Conservation (phyloP, 1,140 invertebrate genomes). For the Drosophila yakuba region DNA sequence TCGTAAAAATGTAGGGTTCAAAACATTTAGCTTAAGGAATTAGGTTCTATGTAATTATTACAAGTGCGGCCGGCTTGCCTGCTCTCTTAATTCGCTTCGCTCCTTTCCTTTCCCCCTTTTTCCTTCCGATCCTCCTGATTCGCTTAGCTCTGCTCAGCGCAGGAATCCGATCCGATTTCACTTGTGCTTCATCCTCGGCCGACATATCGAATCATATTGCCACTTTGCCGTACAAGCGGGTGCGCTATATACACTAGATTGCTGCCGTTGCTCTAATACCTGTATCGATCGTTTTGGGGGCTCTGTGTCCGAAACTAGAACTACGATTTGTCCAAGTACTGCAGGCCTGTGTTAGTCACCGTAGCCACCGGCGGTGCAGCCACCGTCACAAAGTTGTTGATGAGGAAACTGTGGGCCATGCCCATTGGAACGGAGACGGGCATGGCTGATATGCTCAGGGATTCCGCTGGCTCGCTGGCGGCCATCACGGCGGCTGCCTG, state of each 20-base stretch:
- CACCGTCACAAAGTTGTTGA: conserved; percentile 77
- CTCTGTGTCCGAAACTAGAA: conserved; percentile 28
- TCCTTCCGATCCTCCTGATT: conserved; percentile 9
- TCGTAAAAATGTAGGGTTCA: conserved; percentile 70
- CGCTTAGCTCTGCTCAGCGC: conserved; percentile 43
- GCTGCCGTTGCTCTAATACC: conserved; percentile 76
- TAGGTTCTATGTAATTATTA: conserved; percentile 72
- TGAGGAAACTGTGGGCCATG: conserved; percentile 71
- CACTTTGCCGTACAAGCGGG: conserved; percentile 31
- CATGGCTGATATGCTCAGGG: conserved; percentile 76
- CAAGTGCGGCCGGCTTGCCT: conserved; percentile 55
- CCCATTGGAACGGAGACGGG: conserved; percentile 65
- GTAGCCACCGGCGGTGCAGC: conserved; percentile 58
- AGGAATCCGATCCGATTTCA: conserved; percentile 10
- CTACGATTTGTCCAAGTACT: conserved; percentile 72
- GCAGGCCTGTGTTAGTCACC: conserved; percentile 59
- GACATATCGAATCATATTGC: conserved; percentile 28
- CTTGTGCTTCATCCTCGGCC: conserved; percentile 10
- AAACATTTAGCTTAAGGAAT: conserved; percentile 78
- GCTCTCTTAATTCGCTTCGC: conserved; percentile 1
- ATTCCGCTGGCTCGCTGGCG: conserved; percentile 55
- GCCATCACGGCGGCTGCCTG: conserved; percentile 74
- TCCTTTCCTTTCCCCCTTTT: not conserved
- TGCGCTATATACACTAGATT: conserved; percentile 57
- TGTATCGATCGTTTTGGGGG: conserved; percentile 57